phyloP scores from a whole-genome alignment of 2,113 vertebrate species.

The Eulemur rufifrons region DNA sequence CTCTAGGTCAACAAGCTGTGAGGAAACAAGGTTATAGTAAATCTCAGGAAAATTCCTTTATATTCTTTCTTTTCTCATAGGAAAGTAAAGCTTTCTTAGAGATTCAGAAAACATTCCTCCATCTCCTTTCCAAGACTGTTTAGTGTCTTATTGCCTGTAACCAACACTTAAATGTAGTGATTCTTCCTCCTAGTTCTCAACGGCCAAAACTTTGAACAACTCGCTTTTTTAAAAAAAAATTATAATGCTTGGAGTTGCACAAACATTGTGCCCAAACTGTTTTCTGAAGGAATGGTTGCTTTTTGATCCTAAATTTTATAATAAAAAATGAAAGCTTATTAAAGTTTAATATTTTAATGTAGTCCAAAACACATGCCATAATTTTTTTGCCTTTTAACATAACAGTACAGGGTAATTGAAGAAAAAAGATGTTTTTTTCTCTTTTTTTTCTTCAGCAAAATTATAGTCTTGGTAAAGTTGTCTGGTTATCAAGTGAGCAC shows the following conservation, averaged over 20 bases:
- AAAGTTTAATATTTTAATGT: neutral
- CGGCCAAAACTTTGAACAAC: neutral
- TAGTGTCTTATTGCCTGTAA: neutral
- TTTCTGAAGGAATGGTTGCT: neutral
- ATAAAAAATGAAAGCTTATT: neutral
- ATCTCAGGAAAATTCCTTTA: neutral
- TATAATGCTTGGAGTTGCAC: neutral
- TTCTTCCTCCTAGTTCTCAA: neutral
- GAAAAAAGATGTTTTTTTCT: neutral
- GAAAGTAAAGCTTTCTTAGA: neutral
- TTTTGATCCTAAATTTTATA: neutral
- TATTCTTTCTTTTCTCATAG: neutral
- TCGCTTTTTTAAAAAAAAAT: neutral
- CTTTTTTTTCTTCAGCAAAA: neutral
- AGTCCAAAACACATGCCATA: too few species aligned
- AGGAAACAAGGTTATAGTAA: neutral
- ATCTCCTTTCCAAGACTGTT: neutral
- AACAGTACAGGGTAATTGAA: neutral
- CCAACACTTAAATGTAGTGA: neutral
- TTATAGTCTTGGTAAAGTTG: neutral
- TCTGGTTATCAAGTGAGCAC: neutral
- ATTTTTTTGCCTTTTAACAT: neutral
- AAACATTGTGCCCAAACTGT: neutral
- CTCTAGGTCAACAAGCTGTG: neutral
- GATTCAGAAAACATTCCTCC: neutral